Conservation (phyloP, 2,888 invertebrate genomes). For the Micropterix aruncella region DNA sequence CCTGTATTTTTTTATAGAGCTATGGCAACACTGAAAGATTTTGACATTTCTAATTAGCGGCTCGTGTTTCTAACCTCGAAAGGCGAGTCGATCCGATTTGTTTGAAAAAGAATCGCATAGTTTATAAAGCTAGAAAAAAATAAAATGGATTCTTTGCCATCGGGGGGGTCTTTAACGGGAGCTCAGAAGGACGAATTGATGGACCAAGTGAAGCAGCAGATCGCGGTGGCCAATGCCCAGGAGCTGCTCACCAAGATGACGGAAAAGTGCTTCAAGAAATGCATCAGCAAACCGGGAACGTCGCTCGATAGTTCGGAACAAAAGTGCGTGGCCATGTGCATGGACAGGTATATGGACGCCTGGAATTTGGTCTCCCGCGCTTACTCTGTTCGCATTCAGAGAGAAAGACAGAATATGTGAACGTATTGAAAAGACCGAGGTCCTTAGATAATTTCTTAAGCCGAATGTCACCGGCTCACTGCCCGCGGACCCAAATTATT, state of each 20-base stretch:
- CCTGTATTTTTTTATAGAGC: no score
- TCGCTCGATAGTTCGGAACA: slow-evolving; percentile 82
- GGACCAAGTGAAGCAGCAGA: slow-evolving; percentile 91
- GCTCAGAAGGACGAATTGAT: slow-evolving; percentile 76
- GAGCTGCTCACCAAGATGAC: slow-evolving; percentile 93
- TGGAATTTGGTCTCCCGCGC: slow-evolving; percentile 88
- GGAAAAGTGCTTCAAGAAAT: slow-evolving; percentile 93
- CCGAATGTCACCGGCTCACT: no score
- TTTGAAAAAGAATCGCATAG: no score
- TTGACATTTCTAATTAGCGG: no score
- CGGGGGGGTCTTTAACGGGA: slow-evolving; percentile 39
- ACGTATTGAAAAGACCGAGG: no score
- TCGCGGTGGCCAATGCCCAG: slow-evolving; percentile 87
- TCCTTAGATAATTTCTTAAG: no score
- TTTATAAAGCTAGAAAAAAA: slow-evolving; percentile 8
- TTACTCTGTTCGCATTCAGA: slow-evolving; percentile 73
- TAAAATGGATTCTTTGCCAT: slow-evolving; percentile 43
- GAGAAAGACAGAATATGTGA: slow-evolving; percentile 56
- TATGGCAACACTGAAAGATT: no score
- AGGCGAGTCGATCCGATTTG: no score
- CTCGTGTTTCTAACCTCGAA: no score
- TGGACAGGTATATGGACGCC: slow-evolving; percentile 96
- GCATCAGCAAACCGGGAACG: slow-evolving; percentile 81
- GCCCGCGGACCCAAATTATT: no score
- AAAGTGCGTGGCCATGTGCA: slow-evolving; percentile 96